Percentiles rank a stretch among this genome's conserved stretches.
phyloP scores from a whole-genome alignment of 2,113 vertebrate genomes.

The Ondatra zibethicus region DNA sequence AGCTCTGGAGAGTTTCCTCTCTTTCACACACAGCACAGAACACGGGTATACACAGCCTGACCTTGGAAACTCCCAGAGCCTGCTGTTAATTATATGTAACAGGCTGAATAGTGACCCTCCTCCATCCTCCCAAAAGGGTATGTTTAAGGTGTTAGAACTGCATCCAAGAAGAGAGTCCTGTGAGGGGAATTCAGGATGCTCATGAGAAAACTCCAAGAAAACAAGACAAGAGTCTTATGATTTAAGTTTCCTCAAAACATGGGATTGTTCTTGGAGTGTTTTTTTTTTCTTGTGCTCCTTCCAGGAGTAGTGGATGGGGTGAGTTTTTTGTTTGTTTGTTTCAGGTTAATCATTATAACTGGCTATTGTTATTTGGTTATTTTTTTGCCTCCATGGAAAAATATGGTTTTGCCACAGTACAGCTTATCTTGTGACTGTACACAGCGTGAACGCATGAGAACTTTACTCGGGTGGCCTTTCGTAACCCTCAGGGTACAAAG shows the following conservation, averaged over 20 bases:
- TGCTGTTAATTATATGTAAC: neutral
- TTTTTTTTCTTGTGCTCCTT: neutral
- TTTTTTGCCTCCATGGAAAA: neutral
- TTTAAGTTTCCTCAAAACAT: neutral
- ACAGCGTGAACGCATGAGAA: neutral
- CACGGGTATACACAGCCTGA: neutral
- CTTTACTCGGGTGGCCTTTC: neutral
- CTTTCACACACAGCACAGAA: neutral
- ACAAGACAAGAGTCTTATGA: neutral
- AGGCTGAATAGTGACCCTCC: neutral
- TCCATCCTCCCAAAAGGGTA: neutral
- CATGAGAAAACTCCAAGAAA: neutral
- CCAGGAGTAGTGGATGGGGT: neutral
- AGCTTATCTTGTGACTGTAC: neutral
- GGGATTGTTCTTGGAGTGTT: neutral
- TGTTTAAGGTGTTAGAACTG: neutral
- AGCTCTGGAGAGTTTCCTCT: neutral
- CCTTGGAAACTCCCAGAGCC: neutral
- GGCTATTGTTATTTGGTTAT: neutral
- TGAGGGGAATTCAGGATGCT: neutral
- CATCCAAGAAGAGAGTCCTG: neutral
- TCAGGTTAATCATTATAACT: neutral
- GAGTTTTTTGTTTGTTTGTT: neutral
- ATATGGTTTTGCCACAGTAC: neutral
- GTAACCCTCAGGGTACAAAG: neutral